Conservation (phyloP, 2,113 vertebrate genomes). For the Brachyhypopomus gauderio region DNA sequence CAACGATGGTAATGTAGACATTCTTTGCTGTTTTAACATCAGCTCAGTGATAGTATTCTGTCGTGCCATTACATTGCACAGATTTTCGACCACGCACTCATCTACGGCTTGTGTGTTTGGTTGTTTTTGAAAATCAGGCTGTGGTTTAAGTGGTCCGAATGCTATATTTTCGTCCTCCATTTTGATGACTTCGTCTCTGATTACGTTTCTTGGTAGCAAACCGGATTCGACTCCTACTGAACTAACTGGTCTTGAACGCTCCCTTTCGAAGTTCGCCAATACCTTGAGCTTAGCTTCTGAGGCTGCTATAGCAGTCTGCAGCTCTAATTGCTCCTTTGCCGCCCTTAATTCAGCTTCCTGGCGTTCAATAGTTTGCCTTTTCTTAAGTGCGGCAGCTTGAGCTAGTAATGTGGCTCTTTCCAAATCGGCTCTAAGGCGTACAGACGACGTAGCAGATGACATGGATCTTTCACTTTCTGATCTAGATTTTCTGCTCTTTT, state of each 20-base stretch:
- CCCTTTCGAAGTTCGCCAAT: not conserved
- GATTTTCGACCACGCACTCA: no score
- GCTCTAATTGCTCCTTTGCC: slow-evolving; percentile 4
- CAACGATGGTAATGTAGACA: not conserved
- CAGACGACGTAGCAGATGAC: not conserved
- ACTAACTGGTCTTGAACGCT: not conserved
- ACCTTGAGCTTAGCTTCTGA: slow-evolving; percentile 1
- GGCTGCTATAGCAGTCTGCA: not conserved
- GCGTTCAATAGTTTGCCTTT: not conserved
- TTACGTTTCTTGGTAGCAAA: not conserved
- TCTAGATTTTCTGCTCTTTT: not conserved
- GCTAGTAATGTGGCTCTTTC: not conserved
- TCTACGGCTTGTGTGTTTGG: no score
- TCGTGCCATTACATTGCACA: no score
- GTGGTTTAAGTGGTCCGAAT: no score
- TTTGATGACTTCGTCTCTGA: no score
- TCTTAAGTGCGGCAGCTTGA: not conserved
- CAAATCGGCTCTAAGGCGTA: not conserved
- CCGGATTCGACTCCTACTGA: not conserved
- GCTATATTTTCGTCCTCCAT: no score
- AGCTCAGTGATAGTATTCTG: not conserved
- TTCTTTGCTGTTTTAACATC: not conserved
- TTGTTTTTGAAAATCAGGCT: no score
- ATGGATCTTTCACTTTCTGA: not conserved
- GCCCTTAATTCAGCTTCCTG: not conserved